Percentiles rank a stretch among this genome's conserved stretches.
phyloP scores from a whole-genome alignment of 2,113 vertebrate genomes.

The Uria lomvia region DNA sequence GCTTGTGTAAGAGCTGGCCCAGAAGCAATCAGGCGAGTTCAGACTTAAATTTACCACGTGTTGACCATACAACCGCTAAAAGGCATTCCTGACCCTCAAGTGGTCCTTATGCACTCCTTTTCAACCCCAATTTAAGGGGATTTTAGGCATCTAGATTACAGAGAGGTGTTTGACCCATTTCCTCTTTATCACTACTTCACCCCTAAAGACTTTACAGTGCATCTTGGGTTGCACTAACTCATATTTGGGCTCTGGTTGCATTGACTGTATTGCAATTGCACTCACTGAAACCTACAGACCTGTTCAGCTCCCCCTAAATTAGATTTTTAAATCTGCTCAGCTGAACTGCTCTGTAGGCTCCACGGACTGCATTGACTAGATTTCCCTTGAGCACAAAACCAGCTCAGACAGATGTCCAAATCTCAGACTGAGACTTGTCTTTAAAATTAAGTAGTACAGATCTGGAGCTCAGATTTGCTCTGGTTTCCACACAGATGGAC shows the following conservation, averaged over 20 bases:
- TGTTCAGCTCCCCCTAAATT: neutral
- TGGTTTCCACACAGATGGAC: neutral
- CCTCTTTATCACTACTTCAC: neutral
- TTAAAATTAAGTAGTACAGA: neutral
- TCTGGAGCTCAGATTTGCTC: neutral
- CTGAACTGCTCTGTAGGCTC: neutral
- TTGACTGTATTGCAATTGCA: neutral
- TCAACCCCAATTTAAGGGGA: neutral
- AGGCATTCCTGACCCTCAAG: neutral
- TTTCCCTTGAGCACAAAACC: neutral
- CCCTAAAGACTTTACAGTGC: neutral
- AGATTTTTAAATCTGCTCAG: neutral
- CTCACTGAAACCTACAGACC: neutral
- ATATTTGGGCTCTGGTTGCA: fast-evolving
- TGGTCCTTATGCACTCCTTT: neutral
- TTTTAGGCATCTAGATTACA: neutral
- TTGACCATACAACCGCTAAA: neutral
- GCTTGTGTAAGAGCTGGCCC: neutral
- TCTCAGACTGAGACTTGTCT: neutral
- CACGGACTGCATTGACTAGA: neutral
- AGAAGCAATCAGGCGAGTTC: neutral
- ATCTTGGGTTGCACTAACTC: neutral
- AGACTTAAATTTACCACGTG: neutral
- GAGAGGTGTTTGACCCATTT: neutral
- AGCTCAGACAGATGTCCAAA: neutral